Conservation (phyloP, 23 tunicate species). For the Styela plicata region DNA sequence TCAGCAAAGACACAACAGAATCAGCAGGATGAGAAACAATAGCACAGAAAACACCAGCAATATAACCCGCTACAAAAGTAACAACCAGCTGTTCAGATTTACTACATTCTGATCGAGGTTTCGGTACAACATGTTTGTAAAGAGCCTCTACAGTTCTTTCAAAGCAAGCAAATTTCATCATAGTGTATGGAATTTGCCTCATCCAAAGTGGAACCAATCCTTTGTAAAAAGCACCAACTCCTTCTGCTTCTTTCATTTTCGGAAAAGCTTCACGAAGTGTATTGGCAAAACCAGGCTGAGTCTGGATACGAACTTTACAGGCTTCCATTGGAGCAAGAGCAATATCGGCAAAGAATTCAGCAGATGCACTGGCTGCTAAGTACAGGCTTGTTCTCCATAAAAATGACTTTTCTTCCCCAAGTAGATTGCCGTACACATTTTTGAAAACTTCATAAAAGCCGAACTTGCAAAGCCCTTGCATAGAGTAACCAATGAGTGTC, state of each 20-base stretch:
- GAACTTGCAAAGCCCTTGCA: conserved; percentile 99
- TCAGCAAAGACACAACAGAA: conserved; percentile 91
- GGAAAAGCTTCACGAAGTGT: conserved; percentile 98
- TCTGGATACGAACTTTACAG: conserved; percentile 94
- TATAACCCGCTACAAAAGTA: conserved; percentile 98
- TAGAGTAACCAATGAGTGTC: conserved; percentile 94
- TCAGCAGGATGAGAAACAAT: conserved; percentile 99
- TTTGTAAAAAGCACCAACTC: conserved; percentile 79
- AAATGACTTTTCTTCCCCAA: conserved; percentile 94
- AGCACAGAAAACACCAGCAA: conserved; percentile 99
- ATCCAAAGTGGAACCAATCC: conserved; percentile 93
- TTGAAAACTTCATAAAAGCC: conserved; percentile 99
- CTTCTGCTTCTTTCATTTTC: conserved; percentile 94
- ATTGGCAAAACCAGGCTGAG: conserved; percentile 91
- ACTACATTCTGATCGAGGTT: conserved; percentile 90
- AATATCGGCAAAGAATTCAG: conserved; percentile 99
- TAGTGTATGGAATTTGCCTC: conserved; percentile 98
- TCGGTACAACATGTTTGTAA: conserved; percentile 89
- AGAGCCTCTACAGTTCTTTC: conserved; percentile 97
- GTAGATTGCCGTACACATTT: conserved; percentile 58
- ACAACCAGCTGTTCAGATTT: conserved; percentile 91
- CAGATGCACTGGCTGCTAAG: conserved; percentile 96
- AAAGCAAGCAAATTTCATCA: conserved; percentile 99
- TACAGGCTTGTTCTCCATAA: conserved; percentile 90
- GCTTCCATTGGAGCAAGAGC: conserved; percentile 99